Evolutionary conservation across 2,797 vertebrate genomes (phyloP).

Genomic region (Chiroxiphia lanceolata): DNA sequence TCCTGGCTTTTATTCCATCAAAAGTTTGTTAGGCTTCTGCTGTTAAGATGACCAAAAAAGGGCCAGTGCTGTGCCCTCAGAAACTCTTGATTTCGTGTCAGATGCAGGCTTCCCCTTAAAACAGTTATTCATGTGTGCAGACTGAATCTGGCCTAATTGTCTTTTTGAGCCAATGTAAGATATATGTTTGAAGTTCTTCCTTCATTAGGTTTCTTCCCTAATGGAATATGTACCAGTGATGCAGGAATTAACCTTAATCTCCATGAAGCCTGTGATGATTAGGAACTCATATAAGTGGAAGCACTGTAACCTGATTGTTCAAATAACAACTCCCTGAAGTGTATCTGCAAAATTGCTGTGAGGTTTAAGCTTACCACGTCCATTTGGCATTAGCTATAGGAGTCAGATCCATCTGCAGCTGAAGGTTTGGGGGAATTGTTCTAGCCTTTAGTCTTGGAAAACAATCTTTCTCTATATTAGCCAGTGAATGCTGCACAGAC

Average conservation of each 20-base stretch:
- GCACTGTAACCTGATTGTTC: neutral
- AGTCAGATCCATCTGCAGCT: neutral
- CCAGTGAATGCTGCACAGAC: neutral
- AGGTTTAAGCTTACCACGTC: neutral
- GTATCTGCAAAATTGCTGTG: neutral
- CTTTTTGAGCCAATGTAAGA: neutral
- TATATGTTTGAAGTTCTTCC: neutral
- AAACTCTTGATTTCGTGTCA: neutral
- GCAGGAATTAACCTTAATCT: constrained; percentile 46
- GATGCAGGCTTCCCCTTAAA: neutral
- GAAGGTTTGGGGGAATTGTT: neutral
- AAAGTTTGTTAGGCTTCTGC: neutral
- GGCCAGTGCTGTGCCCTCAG: neutral
- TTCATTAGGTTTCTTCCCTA: constrained; percentile 37
- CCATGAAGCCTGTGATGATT: constrained; percentile 2
- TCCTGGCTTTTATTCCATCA: neutral
- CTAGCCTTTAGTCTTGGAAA: constrained; percentile 6
- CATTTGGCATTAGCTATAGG: neutral
- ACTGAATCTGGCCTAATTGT: neutral
- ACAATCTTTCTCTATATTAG: neutral
- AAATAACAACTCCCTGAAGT: neutral
- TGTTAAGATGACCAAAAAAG: constrained; percentile 33
- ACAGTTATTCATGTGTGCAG: constrained; percentile 6
- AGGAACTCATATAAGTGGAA: neutral
- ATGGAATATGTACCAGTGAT: neutral